A percentile compares a stretch with the other conserved stretches of the same genome.
Evolutionary conservation across 2,888 invertebrate genomes (phyloP).

Genomic region (Chrysolina oricalcia): DNA sequence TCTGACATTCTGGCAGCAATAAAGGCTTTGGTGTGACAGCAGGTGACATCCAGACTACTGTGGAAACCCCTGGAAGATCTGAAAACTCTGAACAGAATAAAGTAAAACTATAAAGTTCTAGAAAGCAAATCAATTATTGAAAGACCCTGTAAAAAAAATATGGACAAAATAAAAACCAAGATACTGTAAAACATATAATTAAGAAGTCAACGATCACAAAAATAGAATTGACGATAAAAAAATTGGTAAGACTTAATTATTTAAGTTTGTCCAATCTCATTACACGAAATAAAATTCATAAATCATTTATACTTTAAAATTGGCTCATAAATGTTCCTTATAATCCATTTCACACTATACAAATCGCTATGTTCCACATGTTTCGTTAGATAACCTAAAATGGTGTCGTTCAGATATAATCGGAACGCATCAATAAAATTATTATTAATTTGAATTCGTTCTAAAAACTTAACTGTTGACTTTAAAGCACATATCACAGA

Average conservation of each 20-base stretch:
- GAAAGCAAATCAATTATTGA: too few species aligned
- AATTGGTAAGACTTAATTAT: conserved; percentile 25
- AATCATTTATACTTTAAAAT: conserved; percentile 47
- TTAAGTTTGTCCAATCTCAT: conserved; percentile 30
- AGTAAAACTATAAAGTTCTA: too few species aligned
- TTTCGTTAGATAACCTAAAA: conserved; percentile 57
- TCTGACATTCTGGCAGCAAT: too few species aligned
- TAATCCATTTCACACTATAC: conserved; percentile 59
- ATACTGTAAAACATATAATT: conserved; percentile 27
- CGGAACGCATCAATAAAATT: conserved; percentile 57
- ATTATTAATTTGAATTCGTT: conserved; percentile 53
- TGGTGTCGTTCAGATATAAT: conserved; percentile 56
- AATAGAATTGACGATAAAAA: conserved; percentile 24
- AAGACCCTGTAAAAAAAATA: too few species aligned
- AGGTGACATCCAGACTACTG: too few species aligned
- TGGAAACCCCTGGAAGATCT: too few species aligned
- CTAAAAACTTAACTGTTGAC: conserved; percentile 59
- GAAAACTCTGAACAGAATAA: too few species aligned
- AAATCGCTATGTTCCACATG: conserved; percentile 57
- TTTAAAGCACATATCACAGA: conserved; percentile 63
- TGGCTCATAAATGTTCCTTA: conserved; percentile 57
- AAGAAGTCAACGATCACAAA: conserved; percentile 27
- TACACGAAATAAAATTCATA: conserved; percentile 20
- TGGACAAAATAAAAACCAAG: neutral
- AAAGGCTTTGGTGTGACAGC: too few species aligned